A percentile compares a stretch with the other conserved stretches of the same genome.
These are phyloP conservation scores for Hesperophylax magnus DNA, from an alignment of 1,140 invertebrate species.

Conservation along the genomic window DNA sequence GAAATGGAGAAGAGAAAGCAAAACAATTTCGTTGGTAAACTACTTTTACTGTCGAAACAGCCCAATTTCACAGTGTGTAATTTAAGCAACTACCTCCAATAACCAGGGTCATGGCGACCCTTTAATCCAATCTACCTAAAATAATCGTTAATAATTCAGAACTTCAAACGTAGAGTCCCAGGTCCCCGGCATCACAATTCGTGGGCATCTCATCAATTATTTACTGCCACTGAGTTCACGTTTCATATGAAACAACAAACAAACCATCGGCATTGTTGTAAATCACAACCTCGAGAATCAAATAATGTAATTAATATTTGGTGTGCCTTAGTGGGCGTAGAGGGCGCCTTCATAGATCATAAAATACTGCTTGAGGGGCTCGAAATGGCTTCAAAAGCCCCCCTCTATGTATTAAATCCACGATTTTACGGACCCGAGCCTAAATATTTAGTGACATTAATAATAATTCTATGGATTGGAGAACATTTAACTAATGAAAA, in stretches of 20 bases:
- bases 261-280: slow-evolving; percentile 3
- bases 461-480: no score
- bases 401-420: no score
- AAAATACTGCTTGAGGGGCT: neutral
- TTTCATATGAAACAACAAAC: slow-evolving; percentile 8
- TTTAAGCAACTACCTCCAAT: neutral
- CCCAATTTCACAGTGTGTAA: no score
- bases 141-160: neutral
- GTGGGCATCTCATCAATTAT: neutral
- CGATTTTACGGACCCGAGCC: no score
- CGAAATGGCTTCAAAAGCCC: neutral
- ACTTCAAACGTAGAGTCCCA: neutral
- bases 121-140: no score
- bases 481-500: no score
- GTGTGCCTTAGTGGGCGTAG: neutral
- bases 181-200: neutral
- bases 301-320: slow-evolving; percentile 10
- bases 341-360: neutral
- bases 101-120: no score
- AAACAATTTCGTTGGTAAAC: no score
- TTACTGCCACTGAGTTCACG: neutral
- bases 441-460: no score
- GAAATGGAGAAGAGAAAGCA: no score
- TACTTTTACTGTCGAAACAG: no score
- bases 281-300: slow-evolving; percentile 12